Base-by-base conservation (phyloP, 2,797 vertebrate genomes). In the Sebastes iracundus region DNA sequence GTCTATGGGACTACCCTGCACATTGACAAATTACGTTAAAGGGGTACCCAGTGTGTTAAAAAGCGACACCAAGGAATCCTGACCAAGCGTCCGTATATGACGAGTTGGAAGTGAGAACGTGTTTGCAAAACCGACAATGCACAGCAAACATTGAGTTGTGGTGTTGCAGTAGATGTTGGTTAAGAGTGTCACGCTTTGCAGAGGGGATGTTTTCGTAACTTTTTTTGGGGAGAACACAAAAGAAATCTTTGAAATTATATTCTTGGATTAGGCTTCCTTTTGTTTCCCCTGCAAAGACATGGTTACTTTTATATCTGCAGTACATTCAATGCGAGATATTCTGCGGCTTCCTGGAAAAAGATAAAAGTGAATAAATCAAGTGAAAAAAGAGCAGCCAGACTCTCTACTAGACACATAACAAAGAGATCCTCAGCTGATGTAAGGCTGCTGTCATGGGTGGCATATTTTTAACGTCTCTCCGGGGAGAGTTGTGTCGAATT, bases 291-390 rank as follows among this genome's bases (percentile, higher is more conserved):
- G 28, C 61, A 79, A 77, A 85, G 64, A 49, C 60, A 27, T 18
- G 18, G 30, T 77, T 64, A 22, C 77, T 71, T 80, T 86, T 64
- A 70, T 83, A 71, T 89, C 80, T 53, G 46, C 46, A 7, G 53
- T 49, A n/a, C 28, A 55, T 71, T 70, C 63, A 2, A 22, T 66
- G 52, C 58, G 62, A 72, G 52, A 88, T 42, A 74, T 84, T 80
- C 59, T 68, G 49, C 11, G 38, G 33, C 66, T 78, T 75, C 83
- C 62, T 72, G 58, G 25, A 72, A 72, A 72, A 75, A 87, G 87
- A 93, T 92, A 79, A 92, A 89, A 89, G 91, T 85, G 77, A 88
- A 89, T 84, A 84, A 86, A 73, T 89, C 74, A 85, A 77, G 77
- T 75, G 52, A 66, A 79, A 82, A 79, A 79, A 77, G 70, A 73